Conservation (phyloP, 2,888 invertebrate species). For the Brenthis ino region DNA sequence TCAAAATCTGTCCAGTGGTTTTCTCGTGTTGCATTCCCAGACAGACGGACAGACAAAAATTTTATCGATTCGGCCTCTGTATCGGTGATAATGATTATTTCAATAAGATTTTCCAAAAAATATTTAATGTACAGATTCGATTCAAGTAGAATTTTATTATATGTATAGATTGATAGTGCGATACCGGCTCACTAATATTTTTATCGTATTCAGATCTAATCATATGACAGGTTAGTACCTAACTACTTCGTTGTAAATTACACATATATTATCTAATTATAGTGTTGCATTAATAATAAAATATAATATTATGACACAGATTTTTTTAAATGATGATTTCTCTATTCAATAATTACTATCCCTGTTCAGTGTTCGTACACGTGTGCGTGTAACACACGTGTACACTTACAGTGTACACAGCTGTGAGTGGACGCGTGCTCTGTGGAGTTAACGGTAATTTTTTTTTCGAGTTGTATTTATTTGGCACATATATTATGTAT, state of each 20-base stretch:
- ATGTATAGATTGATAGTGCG: background rate
- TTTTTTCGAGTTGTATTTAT: slow-evolving; percentile 12
- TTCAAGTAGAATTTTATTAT: no score
- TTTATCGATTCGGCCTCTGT: no score
- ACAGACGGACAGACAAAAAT: no score
- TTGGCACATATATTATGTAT: background rate
- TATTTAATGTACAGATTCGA: no score
- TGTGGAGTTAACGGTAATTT: slow-evolving; percentile 20
- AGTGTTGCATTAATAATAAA: background rate
- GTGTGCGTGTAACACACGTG: slow-evolving; percentile 21
- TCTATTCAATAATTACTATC: slow-evolving; percentile 7
- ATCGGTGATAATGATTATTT: no score
- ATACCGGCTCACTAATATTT: background rate
- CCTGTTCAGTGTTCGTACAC: slow-evolving; percentile 11
- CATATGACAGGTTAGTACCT: background rate
- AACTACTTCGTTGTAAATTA: background rate
- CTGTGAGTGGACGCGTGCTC: slow-evolving; percentile 2
- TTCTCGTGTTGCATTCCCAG: no score
- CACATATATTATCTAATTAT: slow-evolving; percentile 1
- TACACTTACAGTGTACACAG: slow-evolving; percentile 2
- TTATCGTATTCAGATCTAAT: background rate
- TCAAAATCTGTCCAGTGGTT: no score
- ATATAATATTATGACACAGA: no score
- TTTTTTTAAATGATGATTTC: background rate
- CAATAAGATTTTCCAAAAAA: no score